Evolutionary conservation across 1,140 invertebrate genomes (phyloP).

Genomic region (Apis dorsata): DNA sequence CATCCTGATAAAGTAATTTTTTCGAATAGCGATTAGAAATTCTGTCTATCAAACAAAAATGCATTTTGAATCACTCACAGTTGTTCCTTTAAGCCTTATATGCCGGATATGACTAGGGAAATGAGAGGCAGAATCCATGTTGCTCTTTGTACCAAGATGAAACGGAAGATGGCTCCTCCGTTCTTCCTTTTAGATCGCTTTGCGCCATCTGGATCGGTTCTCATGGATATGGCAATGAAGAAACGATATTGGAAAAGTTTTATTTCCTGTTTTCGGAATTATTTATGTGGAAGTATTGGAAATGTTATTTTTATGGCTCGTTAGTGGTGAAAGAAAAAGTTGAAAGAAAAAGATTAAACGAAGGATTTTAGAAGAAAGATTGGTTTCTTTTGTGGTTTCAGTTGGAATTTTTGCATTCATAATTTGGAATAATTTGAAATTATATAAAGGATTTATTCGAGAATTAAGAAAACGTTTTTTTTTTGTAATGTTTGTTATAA

Average conservation of each 20-base stretch:
- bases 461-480: too few species aligned
- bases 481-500: too few species aligned
- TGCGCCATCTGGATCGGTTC: too few species aligned
- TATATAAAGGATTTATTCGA: too few species aligned
- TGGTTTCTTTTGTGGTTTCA: too few species aligned
- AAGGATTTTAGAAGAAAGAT: background rate
- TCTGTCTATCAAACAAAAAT: background rate
- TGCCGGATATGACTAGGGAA: constrained; percentile 41
- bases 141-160: background rate
- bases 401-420: too few species aligned
- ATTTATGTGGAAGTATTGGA: background rate
- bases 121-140: constrained; percentile 14
- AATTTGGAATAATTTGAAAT: too few species aligned
- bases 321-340: background rate
- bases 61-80: background rate
- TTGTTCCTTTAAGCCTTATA: background rate
- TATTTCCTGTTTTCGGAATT: background rate
- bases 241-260: background rate
- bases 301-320: background rate
- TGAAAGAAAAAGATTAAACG: background rate
- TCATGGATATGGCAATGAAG: too few species aligned
- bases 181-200: background rate
- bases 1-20: background rate
- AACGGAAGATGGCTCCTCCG: background rate
- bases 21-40: background rate